These are phyloP conservation scores for Manis crassicaudata DNA, from an alignment of 2,797 vertebrate species.

Conservation along the genomic window DNA sequence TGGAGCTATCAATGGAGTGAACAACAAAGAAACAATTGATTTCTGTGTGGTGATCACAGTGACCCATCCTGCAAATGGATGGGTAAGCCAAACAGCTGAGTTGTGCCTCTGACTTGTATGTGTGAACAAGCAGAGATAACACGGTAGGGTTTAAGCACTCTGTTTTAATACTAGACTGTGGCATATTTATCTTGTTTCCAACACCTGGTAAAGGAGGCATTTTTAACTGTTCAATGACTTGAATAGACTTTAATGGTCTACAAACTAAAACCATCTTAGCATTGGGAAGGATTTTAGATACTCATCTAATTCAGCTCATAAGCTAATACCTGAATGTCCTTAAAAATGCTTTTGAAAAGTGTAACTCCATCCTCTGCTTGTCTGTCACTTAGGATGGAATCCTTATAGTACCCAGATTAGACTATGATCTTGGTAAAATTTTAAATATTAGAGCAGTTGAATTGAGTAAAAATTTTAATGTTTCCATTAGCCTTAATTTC, in stretches of 20 bases:
- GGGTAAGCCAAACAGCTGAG: background rate
- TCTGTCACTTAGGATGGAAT: background rate
- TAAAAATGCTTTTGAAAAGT: background rate
- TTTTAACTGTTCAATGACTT: background rate
- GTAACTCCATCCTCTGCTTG: background rate
- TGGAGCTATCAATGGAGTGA: slow-evolving; percentile 79
- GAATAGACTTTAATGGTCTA: background rate
- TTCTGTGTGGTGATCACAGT: background rate
- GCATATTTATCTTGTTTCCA: background rate
- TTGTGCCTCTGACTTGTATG: background rate
- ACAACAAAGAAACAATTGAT: slow-evolving; percentile 54
- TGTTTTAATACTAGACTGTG: background rate
- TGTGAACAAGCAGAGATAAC: slow-evolving; percentile 18
- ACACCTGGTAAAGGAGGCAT: background rate
- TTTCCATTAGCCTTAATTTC: background rate
- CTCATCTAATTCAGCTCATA: background rate
- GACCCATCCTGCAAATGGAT: background rate
- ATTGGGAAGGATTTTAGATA: background rate
- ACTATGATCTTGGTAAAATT: background rate
- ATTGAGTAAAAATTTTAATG: background rate
- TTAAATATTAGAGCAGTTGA: background rate
- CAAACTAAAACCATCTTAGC: background rate
- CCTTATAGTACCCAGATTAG: background rate
- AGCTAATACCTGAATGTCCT: background rate
- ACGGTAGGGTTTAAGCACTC: background rate